phyloP scores from a whole-genome alignment of 2,888 invertebrate species.

The Anoplius nigerrimus region DNA sequence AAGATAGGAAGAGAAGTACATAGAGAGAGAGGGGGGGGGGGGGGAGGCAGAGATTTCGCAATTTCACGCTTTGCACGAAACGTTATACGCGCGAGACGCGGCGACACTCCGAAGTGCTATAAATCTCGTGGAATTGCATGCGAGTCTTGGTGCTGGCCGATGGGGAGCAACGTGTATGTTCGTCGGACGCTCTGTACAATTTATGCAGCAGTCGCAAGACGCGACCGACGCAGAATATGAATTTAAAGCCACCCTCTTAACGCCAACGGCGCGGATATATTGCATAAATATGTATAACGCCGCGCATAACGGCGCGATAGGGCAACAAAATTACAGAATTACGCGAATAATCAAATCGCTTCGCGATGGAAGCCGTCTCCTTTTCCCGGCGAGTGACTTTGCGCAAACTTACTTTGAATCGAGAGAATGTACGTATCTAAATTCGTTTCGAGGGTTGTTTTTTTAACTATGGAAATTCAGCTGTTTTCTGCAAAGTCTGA shows the following conservation, averaged over 20 bases:
- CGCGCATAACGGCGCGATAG: too few relatives aligned
- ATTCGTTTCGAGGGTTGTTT: too few relatives aligned
- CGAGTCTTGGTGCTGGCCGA: slow-evolving; percentile 18
- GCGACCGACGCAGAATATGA: slow-evolving; percentile 7
- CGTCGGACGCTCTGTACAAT: slow-evolving; percentile 18
- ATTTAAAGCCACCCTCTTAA: slow-evolving; percentile 19
- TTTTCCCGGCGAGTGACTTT: too few relatives aligned
- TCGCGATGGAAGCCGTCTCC: too few relatives aligned
- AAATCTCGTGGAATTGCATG: slow-evolving; percentile 31
- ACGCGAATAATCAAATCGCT: too few relatives aligned
- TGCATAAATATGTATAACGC: too few relatives aligned
- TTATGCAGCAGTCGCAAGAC: slow-evolving; percentile 10
- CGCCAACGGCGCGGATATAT: background rate
- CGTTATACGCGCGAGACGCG: slow-evolving; percentile 2
- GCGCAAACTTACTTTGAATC: too few relatives aligned
- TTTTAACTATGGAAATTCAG: too few relatives aligned
- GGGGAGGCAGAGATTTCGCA: slow-evolving; percentile 12
- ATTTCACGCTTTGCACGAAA: slow-evolving; percentile 24
- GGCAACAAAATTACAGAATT: too few relatives aligned
- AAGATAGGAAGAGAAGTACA: background rate
- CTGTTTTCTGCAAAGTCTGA: too few relatives aligned
- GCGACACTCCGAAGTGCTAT: slow-evolving; percentile 23
- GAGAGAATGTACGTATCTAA: too few relatives aligned
- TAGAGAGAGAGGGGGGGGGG: background rate
- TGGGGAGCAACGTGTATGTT: slow-evolving; percentile 19